Evolutionary conservation across 1,140 invertebrate species (phyloP), one percentile per base, ranked within the genome.

Genomic region (Lethocerus indicus): DNA sequence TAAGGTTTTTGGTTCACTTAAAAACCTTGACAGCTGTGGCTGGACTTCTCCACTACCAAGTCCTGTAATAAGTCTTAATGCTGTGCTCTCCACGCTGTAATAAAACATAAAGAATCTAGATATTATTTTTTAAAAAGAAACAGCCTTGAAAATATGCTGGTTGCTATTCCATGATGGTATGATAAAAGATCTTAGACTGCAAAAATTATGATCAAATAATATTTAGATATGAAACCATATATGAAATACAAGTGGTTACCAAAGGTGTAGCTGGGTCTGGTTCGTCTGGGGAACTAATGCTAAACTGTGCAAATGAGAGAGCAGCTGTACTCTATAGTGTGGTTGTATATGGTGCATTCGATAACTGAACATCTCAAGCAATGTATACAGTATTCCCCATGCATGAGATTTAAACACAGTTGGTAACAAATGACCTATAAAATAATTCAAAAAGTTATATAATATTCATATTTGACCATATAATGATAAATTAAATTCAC

Each of bases 361-460:
- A 62, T 94, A 95, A 47, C 85, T 90, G 62, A 95, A 95, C 89
- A 96, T 95, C 65, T 97, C 92, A 54, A 96, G 66, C 21, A 96
- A 65, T 0, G 89, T 94, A 60, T 96, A 91, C 4, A 96, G 70
- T 43, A 91, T 94, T 25, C 87, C 87, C 88, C 90, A 93, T 1
- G 88, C 87, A 56, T 93, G 87, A 24, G 81, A 83, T 62, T 91
- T 91, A 55, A 91, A 91, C 18, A 92, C 90, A 32, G 79, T 82
- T 1, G 88, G 87, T 46, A 95, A 64, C 4, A 94, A 66, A 66
- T 93, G 87, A 63, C 75, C 82, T 87, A 62, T 37, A 70, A 66
- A 56, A 3, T 3, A 29, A 44, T 32, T 7, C 5, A 43, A 21
- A 43, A 40, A 20, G 16, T 59, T 51, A 47, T 37, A 44, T 25